These are phyloP conservation scores for Okapia johnstoni DNA, from an alignment of 2,113 vertebrate genomes.

Conservation along the genomic window DNA sequence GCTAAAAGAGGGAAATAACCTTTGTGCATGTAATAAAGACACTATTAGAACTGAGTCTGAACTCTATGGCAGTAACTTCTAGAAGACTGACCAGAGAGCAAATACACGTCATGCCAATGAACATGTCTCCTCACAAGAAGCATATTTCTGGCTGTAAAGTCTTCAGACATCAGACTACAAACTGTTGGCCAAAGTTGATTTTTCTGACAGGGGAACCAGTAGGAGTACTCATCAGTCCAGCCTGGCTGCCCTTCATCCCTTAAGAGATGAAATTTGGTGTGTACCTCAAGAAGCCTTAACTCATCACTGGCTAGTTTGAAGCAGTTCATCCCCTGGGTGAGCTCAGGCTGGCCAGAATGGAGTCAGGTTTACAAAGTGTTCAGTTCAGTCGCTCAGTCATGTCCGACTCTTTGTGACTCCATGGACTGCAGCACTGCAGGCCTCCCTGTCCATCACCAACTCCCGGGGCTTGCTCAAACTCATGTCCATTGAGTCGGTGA, in stretches of 20 bases:
- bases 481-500: not conserved
- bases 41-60: not conserved
- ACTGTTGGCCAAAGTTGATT: not conserved
- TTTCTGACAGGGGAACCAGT: not conserved
- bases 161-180: not conserved
- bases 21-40: not conserved
- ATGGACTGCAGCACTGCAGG: not conserved
- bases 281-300: not conserved
- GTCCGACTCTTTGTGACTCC: not conserved
- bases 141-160: not conserved
- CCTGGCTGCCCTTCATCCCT: not conserved
- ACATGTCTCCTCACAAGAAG: not conserved
- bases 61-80: not conserved
- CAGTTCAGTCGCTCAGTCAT: not conserved
- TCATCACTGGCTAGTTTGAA: not conserved
- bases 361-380: not conserved
- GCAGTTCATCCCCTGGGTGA: not conserved
- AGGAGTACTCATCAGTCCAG: not conserved
- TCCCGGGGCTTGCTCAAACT: not conserved
- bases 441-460: not conserved
- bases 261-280: not conserved
- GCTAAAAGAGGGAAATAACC: not conserved
- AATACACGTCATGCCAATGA: not conserved
- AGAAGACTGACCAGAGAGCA: not conserved
- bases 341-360: not conserved